Base-by-base conservation (phyloP, 2,888 invertebrate genomes). In the Quadroppia sp. region DNA sequence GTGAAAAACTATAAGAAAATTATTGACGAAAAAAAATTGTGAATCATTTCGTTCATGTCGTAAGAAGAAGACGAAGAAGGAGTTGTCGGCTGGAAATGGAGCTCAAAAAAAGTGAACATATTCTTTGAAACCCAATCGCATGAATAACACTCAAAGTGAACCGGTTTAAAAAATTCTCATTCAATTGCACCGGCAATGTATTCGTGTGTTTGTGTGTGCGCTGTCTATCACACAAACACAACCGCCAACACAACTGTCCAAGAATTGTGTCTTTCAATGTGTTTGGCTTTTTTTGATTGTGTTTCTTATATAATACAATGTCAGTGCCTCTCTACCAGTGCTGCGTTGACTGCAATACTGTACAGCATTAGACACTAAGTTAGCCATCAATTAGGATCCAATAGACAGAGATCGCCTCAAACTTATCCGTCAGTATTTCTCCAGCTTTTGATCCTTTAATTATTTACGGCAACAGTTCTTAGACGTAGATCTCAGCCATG, bases 381-480 rank as follows among this genome's bases (percentile, higher is more conserved):
- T 30, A 59, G 30, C 20, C 59, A 59, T 59, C 59, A 59, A 59
- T 59, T 59, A 59, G 59, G 59, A 59, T 59, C 59, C 59, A 59
- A 59, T 59, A 59, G 28, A 59, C n/a, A 59, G n/a, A 59, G 59
- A 59, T 59, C 28, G 59, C 59, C 59, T 30, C 28, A 30, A 59
- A 59, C 59, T 59, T 28, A 59, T 59, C 59, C 59, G 17, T 1
- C 17, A 59, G 59, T 59, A 59, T 20, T 50, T 45, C 25, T 56
- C 7, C 28, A 2, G 30, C 23, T 59, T 59, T 59, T 59, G 59
- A 59, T 59, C 59, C 59, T 59, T 59, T 59, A 59, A 59, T 59
- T 59, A 59, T 59, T 59, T 59, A 59, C 30, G 59, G 59, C 59
- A 59, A 59, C 59, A 59, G 59, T 59, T 59, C 59, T 59, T 2